A percentile compares a stretch with the other conserved stretches of the same genome.
Conservation (phyloP, 2,888 invertebrate genomes). For the Ametastegia equiseti region DNA sequence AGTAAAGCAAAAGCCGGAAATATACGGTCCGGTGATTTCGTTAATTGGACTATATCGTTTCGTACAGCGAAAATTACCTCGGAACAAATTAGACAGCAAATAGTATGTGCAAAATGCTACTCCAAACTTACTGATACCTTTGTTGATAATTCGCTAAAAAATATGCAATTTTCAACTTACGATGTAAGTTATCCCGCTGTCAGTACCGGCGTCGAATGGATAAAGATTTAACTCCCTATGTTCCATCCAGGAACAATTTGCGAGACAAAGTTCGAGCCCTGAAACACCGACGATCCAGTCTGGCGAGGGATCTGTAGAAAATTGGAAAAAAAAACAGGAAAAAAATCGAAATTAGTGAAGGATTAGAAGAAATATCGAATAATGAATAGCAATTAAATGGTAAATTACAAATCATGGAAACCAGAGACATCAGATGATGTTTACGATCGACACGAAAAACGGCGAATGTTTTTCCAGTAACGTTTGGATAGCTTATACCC, state of each 20-base stretch:
- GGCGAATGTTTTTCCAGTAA: conserved; percentile 89
- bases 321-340: neutral
- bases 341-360: too few relatives aligned
- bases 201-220: conserved; percentile 98
- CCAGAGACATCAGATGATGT: conserved; percentile 91
- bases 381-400: neutral
- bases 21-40: conserved; percentile 8
- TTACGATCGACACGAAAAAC: conserved; percentile 90
- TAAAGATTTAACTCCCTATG: conserved; percentile 89
- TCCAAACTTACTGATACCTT: neutral
- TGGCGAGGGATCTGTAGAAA: conserved; percentile 89
- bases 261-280: conserved; percentile 90
- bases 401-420: conserved; percentile 88
- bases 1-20: neutral
- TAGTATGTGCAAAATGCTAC: too few relatives aligned
- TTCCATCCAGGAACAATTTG: conserved; percentile 95
- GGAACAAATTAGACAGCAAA: neutral
- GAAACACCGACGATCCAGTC: conserved; percentile 98
- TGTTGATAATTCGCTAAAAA: neutral
- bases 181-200: conserved; percentile 94
- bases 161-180: conserved; percentile 75
- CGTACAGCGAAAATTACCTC: neutral
- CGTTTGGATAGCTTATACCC: conserved; percentile 93
- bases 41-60: conserved; percentile 25
- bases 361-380: too few relatives aligned